Base-by-base conservation (phyloP, 2,888 invertebrate genomes). In the Microctonus hyperodae region DNA sequence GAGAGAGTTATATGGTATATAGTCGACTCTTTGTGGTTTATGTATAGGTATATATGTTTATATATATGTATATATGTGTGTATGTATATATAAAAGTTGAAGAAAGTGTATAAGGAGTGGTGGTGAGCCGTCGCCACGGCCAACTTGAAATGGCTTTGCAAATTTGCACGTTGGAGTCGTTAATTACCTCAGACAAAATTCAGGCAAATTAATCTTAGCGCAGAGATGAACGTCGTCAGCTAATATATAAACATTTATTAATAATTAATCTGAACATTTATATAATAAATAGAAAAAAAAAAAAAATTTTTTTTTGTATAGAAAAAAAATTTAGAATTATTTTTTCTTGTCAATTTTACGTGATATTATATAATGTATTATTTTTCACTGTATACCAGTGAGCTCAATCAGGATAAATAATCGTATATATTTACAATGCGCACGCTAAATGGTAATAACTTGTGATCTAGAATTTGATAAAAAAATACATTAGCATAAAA, bases 131-230 rank as follows among this genome's bases (percentile, higher is more conserved):
- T 40, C 74, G 74, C 70, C 71, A 72, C 77, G 74, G 74, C 63
- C 33, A 81, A 78, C 80, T 81, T 80, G 79, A 82, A 83, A 81
- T 82, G 79, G 82, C 79, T 82, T 79, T 78, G 80, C 78, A 83
- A 83, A 83, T 83, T 82, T 83, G 72, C 80, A 75, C 77, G 72
- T 73, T 73, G 74, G 71, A 72, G 67, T 69, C 75, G 74, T 76
- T 82, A 82, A 83, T 83, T 81, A 81, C 76, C 73, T 69, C 64
- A 25, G 59, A 60, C 40, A n/a, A 13, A 9, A 28, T 40, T 20
- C 28, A 40, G 31, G 44, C 28, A 20, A 44, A 44, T 44, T 44
- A 44, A 44, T 44, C 44, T 16, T 7, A 4, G 16, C 16, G 7
- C 44, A 44, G 44, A 44, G 44, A 44, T 44, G 16, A 44, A 44